Conservation (phyloP, 1,140 invertebrate genomes). For the Sogatella furcifera region DNA sequence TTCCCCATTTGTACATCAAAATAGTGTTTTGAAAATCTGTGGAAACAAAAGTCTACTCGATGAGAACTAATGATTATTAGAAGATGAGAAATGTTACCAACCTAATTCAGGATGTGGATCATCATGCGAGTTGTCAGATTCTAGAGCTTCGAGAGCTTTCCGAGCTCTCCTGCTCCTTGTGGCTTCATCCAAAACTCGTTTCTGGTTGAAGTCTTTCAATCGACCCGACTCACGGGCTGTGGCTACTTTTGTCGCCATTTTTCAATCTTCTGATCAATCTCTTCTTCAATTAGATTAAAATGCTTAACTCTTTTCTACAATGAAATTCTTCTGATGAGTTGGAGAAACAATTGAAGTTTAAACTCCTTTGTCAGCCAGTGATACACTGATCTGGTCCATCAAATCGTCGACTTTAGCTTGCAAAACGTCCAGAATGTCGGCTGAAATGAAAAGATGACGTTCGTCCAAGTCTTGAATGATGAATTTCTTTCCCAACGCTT, state of each 20-base stretch:
- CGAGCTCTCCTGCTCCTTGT: slow-evolving; percentile 71
- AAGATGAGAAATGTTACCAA: slow-evolving; percentile 17
- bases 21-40: too few relatives aligned
- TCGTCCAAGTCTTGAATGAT: slow-evolving; percentile 95
- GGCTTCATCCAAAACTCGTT: slow-evolving; percentile 78
- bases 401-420: slow-evolving; percentile 89
- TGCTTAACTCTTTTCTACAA: too few relatives aligned
- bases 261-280: slow-evolving; percentile 7
- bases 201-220: slow-evolving; percentile 63
- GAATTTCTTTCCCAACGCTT: slow-evolving; percentile 86
- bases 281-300: background rate
- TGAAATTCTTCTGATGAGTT: too few relatives aligned
- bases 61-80: too few relatives aligned
- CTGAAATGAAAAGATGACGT: slow-evolving; percentile 87
- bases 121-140: slow-evolving; percentile 95
- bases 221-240: slow-evolving; percentile 52
- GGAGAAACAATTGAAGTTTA: background rate
- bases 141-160: slow-evolving; percentile 88
- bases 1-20: too few relatives aligned
- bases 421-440: slow-evolving; percentile 81
- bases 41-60: too few relatives aligned
- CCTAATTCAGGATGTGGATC: slow-evolving; percentile 93
- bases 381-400: slow-evolving; percentile 91
- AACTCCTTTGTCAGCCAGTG: slow-evolving; percentile 67
- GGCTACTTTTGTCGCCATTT: slow-evolving; percentile 10